Evolutionary conservation across 2,797 vertebrate species (phyloP), one percentile per base, ranked within the genome.

Genomic region (Sebastes diaconus): DNA sequence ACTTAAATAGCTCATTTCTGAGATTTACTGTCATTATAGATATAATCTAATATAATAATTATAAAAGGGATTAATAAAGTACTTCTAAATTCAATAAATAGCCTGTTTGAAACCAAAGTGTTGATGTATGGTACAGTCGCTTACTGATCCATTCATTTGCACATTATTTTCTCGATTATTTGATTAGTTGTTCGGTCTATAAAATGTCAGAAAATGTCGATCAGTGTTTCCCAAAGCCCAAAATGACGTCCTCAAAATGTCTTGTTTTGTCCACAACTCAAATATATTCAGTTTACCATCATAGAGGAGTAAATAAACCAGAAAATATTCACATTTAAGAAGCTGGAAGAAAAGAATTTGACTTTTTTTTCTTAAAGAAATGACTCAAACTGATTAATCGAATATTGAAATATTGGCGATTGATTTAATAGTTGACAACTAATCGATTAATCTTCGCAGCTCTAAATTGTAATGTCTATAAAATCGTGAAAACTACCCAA

Each of bases 111-210:
- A 71, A 22, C 2, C 10, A n/a, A 32, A 79, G 30, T 60, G 12
- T 16, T 52, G n/a, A 61, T 20, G 27, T 0, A 20, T 12, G 5
- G 4, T 30, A 4, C n/a, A 34, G 29, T 32, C 20, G 1, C 27
- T 5, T 27, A 42, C 14, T 36, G 6, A 22, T 66, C 0, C 0
- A 27, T 55, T 20, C 18, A 54, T 10, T 16, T 7, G 2, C 16
- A 0, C 0, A 6, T 72, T 3, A 42, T 14, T 67, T 32, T 18
- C 8, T 64, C 3, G 13, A 18, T 79, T 67, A 20, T 9, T 14
- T 0, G 0, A 46, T 6, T 2, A 1, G 16, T 57, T 1, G 3
- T 29, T 46, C 0, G 14, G 10, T 55, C 16, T 8, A 27, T 54
- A 22, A 24, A 24, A 55, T 20, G 4, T 10, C 13, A 29, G 2